Evolutionary conservation across 2,888 invertebrate genomes (phyloP).

Genomic region (Sinodicranocentrus sp.): DNA sequence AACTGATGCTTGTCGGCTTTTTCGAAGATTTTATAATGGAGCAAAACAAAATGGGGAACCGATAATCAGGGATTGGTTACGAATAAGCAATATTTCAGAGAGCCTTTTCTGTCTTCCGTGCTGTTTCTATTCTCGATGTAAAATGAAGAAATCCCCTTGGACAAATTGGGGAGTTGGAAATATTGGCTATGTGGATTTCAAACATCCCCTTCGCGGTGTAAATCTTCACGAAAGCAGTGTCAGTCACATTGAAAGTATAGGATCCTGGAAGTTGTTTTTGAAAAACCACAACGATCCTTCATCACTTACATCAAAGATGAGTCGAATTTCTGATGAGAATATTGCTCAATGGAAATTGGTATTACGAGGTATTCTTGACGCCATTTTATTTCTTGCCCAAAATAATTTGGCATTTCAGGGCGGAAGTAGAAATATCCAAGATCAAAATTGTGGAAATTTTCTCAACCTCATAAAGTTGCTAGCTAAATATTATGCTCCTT

Average conservation of each 20-base stretch:
- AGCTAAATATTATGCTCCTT: constrained; percentile 20
- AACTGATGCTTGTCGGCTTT: neutral
- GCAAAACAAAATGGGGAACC: neutral
- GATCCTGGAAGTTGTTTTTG: neutral
- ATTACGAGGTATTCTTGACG: constrained; percentile 5
- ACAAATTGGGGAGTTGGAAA: neutral
- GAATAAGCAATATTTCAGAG: neutral
- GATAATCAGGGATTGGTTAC: neutral
- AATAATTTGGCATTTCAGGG: constrained; percentile 49
- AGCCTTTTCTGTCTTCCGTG: neutral
- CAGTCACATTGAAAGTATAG: neutral
- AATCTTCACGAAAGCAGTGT: neutral
- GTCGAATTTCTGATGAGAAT: neutral
- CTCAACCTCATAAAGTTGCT: constrained; percentile 27
- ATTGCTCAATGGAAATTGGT: constrained; percentile 3
- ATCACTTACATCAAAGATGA: neutral
- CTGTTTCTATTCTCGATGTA: neutral
- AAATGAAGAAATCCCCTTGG: neutral
- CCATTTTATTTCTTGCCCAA: constrained; percentile 15
- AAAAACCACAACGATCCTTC: neutral
- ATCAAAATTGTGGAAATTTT: constrained; percentile 37
- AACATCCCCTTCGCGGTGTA: neutral
- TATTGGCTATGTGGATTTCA: neutral
- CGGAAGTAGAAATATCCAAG: neutral
- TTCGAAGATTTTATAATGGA: neutral